Conservation (phyloP, 2,888 invertebrate species). For the Erynnis tages region DNA sequence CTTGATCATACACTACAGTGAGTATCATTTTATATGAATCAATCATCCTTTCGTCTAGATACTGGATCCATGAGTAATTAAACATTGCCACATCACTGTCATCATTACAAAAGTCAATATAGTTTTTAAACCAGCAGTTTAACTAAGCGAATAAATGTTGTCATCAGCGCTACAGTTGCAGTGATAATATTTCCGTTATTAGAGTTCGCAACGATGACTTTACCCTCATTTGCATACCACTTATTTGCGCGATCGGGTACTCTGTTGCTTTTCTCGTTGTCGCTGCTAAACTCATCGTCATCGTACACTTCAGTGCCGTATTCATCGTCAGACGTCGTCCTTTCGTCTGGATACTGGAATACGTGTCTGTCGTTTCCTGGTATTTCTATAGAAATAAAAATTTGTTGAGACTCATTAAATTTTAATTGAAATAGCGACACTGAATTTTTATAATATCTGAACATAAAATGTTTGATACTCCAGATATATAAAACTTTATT, state of each 20-base stretch:
- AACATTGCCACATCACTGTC: too few species aligned
- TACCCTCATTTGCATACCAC: constrained; percentile 75
- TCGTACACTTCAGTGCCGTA: constrained; percentile 69
- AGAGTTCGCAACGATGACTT: constrained; percentile 50
- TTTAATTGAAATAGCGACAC: too few species aligned
- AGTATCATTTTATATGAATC: too few species aligned
- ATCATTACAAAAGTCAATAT: too few species aligned
- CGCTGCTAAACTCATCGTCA: constrained; percentile 55
- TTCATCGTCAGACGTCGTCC: constrained; percentile 65
- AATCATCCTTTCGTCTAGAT: too few species aligned
- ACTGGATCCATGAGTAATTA: too few species aligned
- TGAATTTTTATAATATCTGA: too few species aligned
- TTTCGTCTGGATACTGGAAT: constrained; percentile 68
- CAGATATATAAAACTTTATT: too few species aligned
- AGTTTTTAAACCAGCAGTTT: constrained; percentile 29
- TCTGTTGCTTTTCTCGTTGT: constrained; percentile 65
- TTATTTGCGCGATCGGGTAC: constrained; percentile 76
- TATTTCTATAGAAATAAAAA: constrained; percentile 57
- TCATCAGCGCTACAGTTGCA: constrained; percentile 36
- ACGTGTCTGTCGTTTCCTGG: constrained; percentile 74
- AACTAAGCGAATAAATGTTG: constrained; percentile 43
- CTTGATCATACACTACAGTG: too few species aligned
- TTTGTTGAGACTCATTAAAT: neutral
- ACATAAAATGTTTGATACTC: too few species aligned
- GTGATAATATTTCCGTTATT: constrained; percentile 43